phyloP scores from a whole-genome alignment of 2,113 vertebrate genomes.

The Oryzias celebensis region DNA sequence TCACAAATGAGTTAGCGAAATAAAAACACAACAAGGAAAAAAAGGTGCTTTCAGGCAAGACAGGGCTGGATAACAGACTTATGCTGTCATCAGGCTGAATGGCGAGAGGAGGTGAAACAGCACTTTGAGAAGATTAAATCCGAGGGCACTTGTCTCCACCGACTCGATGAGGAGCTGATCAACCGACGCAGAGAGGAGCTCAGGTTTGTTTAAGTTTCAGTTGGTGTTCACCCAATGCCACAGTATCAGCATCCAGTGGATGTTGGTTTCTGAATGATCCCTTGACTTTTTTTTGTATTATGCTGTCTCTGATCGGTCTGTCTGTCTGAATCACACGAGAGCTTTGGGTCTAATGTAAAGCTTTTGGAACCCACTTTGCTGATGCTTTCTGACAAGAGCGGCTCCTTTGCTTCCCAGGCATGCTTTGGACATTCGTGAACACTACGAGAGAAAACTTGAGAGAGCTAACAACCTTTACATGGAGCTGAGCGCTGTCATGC shows the following conservation, averaged over 20 bases:
- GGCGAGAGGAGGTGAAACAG: slow-evolving; percentile 95
- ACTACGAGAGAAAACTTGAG: slow-evolving; percentile 95
- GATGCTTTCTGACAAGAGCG: slow-evolving; percentile 40
- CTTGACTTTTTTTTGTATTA: neutral
- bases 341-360: slow-evolving; percentile 30
- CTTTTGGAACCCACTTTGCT: slow-evolving; percentile 43
- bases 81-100: slow-evolving; percentile 85
- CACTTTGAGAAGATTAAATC: slow-evolving; percentile 99
- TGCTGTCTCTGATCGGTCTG: slow-evolving; percentile 18
- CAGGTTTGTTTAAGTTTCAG: slow-evolving; percentile 73
- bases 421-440: slow-evolving; percentile 94
- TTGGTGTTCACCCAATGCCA: neutral
- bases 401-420: slow-evolving; percentile 78
- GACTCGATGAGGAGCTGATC: slow-evolving; percentile 94
- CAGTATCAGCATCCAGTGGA: neutral
- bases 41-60: slow-evolving; percentile 1
- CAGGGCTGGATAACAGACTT: slow-evolving; percentile 38
- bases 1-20: slow-evolving; percentile 15
- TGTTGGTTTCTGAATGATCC: neutral
- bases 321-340: slow-evolving; percentile 16
- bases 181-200: slow-evolving; percentile 93
- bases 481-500: slow-evolving; percentile 96
- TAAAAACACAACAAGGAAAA: slow-evolving; percentile 10
- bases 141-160: slow-evolving; percentile 94
- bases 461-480: slow-evolving; percentile 96